These are phyloP conservation scores for Bellardia pandia DNA, from an alignment of 2,888 invertebrate genomes.

Conservation along the genomic window DNA sequence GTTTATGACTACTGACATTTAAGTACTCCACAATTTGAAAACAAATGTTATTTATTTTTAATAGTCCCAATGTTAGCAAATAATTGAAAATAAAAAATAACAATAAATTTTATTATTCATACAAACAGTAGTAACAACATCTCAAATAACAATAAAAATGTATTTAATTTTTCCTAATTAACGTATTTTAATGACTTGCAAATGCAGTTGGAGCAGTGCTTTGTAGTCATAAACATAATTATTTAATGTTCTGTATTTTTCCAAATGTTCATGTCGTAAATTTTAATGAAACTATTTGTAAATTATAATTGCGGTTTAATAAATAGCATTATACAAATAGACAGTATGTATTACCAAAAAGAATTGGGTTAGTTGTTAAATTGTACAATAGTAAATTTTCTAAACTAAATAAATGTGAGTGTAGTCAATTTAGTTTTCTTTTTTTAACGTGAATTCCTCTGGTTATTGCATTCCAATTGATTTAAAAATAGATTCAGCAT, in stretches of 20 bases:
- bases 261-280: constrained; percentile 5
- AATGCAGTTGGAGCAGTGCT: constrained; percentile 13
- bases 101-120: constrained; percentile 10
- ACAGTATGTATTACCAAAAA: background rate
- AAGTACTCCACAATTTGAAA: background rate
- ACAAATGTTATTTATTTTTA: constrained; percentile 4
- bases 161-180: constrained; percentile 39
- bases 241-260: constrained; percentile 9
- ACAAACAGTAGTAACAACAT: background rate
- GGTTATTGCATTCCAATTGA: no score
- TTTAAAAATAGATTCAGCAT: no score
- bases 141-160: constrained; percentile 12
- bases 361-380: background rate
- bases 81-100: constrained; percentile 16
- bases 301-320: constrained; percentile 4
- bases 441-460: no score
- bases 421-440: no score
- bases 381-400: background rate
- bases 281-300: constrained; percentile 14
- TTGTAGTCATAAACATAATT: constrained; percentile 4
- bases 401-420: no score
- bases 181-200: constrained; percentile 36
- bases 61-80: background rate
- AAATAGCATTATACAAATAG: background rate
- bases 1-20: background rate